phyloP scores from a whole-genome alignment of 2,113 vertebrate genomes.

The Struthidea cinerea region DNA sequence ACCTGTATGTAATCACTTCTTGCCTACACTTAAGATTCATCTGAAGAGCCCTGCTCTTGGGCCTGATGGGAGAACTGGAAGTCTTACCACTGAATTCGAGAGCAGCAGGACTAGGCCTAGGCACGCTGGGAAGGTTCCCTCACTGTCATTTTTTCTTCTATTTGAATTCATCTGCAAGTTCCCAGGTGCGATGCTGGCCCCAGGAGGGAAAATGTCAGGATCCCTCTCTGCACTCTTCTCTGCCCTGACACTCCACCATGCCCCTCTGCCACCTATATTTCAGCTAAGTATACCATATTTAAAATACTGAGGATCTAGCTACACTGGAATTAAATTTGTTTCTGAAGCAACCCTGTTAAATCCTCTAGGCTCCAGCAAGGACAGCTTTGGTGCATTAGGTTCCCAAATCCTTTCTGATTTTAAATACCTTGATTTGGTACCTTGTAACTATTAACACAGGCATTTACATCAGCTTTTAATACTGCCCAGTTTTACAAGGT shows the following conservation, averaged over 20 bases:
- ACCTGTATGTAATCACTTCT: not conserved
- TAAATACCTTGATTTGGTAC: not conserved
- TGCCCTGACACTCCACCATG: not conserved
- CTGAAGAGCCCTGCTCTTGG: not conserved
- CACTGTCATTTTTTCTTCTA: not conserved
- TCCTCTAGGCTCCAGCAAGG: not conserved
- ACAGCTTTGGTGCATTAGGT: not conserved
- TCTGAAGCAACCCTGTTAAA: not conserved
- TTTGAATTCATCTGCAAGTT: not conserved
- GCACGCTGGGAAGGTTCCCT: not conserved
- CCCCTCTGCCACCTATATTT: not conserved
- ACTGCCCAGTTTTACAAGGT: not conserved
- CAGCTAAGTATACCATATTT: not conserved
- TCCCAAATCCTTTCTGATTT: not conserved
- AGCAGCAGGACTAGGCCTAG: not conserved
- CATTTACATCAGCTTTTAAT: not conserved
- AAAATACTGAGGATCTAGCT: not conserved
- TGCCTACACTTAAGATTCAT: not conserved
- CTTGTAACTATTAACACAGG: not conserved
- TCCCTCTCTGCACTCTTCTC: not conserved
- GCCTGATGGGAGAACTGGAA: not conserved
- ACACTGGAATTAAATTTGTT: not conserved
- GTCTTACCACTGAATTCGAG: not conserved
- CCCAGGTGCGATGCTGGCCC: not conserved
- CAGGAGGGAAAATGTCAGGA: not conserved